Percentiles rank a stretch among this genome's conserved stretches.
Conservation (phyloP, 2,888 invertebrate species). For the Eilema depressum region DNA sequence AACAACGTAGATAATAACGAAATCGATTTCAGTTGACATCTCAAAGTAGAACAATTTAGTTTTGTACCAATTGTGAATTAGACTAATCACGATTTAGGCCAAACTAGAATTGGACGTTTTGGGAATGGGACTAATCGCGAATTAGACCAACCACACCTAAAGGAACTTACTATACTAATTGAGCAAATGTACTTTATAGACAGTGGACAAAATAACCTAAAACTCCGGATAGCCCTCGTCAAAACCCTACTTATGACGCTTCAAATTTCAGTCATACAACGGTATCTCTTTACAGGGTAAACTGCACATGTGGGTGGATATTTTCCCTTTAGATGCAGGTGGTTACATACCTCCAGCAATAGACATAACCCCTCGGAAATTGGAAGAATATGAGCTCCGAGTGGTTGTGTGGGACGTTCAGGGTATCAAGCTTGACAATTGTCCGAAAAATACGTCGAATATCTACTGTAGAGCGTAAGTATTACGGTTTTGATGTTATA, state of each 20-base stretch:
- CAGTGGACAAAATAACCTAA: background rate
- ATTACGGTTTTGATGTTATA: background rate
- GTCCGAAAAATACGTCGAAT: constrained; percentile 91
- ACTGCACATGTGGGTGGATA: constrained; percentile 96
- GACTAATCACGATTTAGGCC: no score
- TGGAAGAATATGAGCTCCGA: constrained; percentile 90
- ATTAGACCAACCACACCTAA: no score
- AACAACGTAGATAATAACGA: no score
- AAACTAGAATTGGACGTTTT: no score
- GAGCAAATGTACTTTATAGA: no score
- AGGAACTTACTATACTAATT: no score
- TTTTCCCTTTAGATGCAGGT: constrained; percentile 89
- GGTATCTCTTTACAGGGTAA: constrained; percentile 89
- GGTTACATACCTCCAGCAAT: constrained; percentile 90
- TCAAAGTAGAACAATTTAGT: no score
- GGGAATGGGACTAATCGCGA: no score
- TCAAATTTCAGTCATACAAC: background rate
- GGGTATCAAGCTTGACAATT: constrained; percentile 87
- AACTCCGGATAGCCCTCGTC: no score
- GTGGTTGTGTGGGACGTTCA: constrained; percentile 90
- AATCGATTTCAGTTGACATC: no score
- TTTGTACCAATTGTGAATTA: no score
- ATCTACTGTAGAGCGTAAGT: constrained; percentile 91
- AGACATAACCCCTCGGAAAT: constrained; percentile 91
- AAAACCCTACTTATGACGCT: no score